Base-by-base conservation (phyloP, 2,888 invertebrate species). In the Caenorhabditis sp. region DNA sequence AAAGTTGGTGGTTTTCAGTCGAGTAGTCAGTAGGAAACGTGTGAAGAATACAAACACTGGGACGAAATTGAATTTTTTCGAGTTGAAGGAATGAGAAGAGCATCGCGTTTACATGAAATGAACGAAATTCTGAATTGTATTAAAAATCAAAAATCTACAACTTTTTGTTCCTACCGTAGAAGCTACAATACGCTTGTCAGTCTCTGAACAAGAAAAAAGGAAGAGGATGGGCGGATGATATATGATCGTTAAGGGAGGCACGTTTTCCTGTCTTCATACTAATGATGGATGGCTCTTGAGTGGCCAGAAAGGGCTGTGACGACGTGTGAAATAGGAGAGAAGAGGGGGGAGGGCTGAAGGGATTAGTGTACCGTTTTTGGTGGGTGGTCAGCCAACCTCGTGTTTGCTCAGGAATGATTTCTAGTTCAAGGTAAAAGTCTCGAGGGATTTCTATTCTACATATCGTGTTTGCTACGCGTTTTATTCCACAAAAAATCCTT, bases 211-310 rank as follows among this genome's bases (percentile, higher is more conserved):
- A 37, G 17, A 26, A 61, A 37, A 37, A 46, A 26, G 17, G 8
- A 6, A 30, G 26, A 11, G 17, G 37, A 68, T 58, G 2, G 35
- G 35, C 13, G 2, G 43, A 68, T 70, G 70, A 70, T 53, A 37
- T 70, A 70, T 59, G 52, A 53, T 43, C 59, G 59, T 70, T 50
- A 41, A 17, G 70, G 70, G 45, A 6, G 24, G 50, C 17, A 13
- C 26, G 30, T 58, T 50, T 59, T 58, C 58, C 50, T 58, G 70
- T 53, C 70, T 59, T 70, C 70, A 53, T 53, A 43, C 70, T 70
- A 70, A 70, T 70, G 70, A 70, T 59, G 59, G 70, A 70, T 70
- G 70, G 15, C 35, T 59, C 58, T 59, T 70, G 59, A 68, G 65
- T 58, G 68, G 68, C 43, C n/a, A n/a, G n/a, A n/a, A n/a, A n/a